Evolutionary conservation across 2,797 vertebrate species (phyloP).

Genomic region (Sebastes cheni): DNA sequence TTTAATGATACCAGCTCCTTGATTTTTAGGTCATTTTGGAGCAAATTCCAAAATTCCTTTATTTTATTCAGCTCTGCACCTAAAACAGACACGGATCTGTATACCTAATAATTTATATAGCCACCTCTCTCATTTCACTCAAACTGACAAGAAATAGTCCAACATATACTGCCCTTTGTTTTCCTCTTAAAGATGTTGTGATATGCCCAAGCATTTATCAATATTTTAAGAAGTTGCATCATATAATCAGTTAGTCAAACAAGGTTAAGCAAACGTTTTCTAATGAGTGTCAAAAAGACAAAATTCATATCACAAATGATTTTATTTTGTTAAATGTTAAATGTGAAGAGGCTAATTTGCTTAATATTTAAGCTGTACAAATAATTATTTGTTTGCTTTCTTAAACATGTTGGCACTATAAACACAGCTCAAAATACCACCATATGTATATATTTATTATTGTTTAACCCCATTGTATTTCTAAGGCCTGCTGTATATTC

Average conservation of each 20-base stretch:
- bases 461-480: not conserved
- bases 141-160: not conserved
- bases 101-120: not conserved
- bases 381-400: not conserved
- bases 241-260: not conserved
- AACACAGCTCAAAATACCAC: not conserved
- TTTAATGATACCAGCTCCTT: too few species aligned
- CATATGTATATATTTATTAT: not conserved
- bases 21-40: too few species aligned
- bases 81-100: not conserved
- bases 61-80: not conserved
- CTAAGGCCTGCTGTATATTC: not conserved
- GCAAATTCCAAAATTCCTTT: not conserved
- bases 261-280: not conserved
- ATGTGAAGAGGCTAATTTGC: not conserved
- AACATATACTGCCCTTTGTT: not conserved
- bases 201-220: not conserved
- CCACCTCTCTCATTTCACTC: too few species aligned
- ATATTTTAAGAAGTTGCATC: not conserved
- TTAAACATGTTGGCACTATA: not conserved
- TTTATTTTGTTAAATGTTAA: not conserved
- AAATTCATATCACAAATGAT: not conserved
- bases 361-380: not conserved
- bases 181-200: too few species aligned
- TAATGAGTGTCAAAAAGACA: not conserved